Evolutionary conservation across 2,888 invertebrate species (phyloP).

Genomic region (Amblyjoppa fuscipennis): DNA sequence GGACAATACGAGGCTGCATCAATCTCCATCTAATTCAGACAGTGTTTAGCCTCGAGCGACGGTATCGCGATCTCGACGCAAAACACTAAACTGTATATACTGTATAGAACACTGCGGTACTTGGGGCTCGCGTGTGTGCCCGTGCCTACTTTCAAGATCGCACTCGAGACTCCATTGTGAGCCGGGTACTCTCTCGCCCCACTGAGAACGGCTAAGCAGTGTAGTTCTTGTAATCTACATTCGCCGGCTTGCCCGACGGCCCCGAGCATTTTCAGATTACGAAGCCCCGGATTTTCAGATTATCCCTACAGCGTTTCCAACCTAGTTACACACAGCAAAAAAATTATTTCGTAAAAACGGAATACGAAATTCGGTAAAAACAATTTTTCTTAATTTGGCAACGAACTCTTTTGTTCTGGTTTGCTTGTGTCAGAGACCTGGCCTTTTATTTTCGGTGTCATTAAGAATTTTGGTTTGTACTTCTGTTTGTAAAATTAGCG

Average conservation of each 20-base stretch:
- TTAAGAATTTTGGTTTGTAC: too few species aligned
- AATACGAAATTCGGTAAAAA: too few species aligned
- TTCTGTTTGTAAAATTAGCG: too few species aligned
- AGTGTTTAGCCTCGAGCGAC: background rate
- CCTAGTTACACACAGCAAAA: background rate
- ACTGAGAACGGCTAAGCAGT: conserved; percentile 28
- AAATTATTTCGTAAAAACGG: too few species aligned
- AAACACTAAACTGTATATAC: background rate
- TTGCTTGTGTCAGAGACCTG: too few species aligned
- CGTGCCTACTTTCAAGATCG: conserved; percentile 31
- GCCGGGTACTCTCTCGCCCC: conserved; percentile 19
- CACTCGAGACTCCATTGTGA: conserved; percentile 59
- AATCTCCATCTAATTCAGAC: background rate
- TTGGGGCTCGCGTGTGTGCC: background rate
- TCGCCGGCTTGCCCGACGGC: conserved; percentile 6
- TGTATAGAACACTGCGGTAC: conserved; percentile 22
- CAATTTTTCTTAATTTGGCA: too few species aligned
- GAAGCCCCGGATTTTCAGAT: background rate
- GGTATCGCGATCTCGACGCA: background rate
- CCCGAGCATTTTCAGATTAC: background rate
- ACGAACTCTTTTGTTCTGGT: too few species aligned
- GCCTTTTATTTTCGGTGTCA: too few species aligned
- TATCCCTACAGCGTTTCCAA: background rate
- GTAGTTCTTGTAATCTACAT: conserved; percentile 51
- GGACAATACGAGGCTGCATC: background rate